Evolutionary conservation across 2,113 vertebrate species (phyloP), one percentile per base, ranked within the genome.

Genomic region (Meles meles): DNA sequence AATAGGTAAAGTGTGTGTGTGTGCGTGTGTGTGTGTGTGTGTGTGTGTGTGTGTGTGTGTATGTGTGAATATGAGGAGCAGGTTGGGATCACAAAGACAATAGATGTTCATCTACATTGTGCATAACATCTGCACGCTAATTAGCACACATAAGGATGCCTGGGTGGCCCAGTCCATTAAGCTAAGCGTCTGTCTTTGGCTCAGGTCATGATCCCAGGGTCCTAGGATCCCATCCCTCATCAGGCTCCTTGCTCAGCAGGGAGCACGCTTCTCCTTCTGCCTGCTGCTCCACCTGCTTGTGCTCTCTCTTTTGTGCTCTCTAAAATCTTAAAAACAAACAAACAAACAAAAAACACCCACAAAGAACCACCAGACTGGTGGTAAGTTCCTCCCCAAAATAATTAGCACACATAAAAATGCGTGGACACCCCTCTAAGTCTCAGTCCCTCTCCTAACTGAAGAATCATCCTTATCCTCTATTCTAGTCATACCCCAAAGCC

Each of bases 401-500:
- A 84, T 63, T 89, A 85, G 52, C 8, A 2, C 29, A 90, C 7
- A 57, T 83, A 55, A 95, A 97, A 87, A 96, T 92, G 61, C 47
- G 8, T 12, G 18, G 80, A 77, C 65, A 86, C 42, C 29, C 15
- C 39, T 42, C 47, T 25, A 55, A 57, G 14, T 69, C n/a, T 88
- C 65, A 93, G 65, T 20, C 7, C 57, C 42, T 96, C 71, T 96
- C n/a, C n/a, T 81, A 42, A 83, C 4, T 72, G 67, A 67, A 42
- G 37, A 57, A 80, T 82, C n/a, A 44, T 84, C 34, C 49, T 77
- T 55, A 65, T 83, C 57, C 4, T 92, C 4, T 79, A 72, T 93
- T 90, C 44, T 74, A 39, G 47, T 55, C 44, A 55, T 15, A 90
- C 18, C 29, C 25, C n/a, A n/a, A 44, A 18, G 31, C 20, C 49